These are phyloP conservation scores for Austrofundulus limnaeus DNA, from an alignment of 2,113 vertebrate species.

Conservation along the genomic window DNA sequence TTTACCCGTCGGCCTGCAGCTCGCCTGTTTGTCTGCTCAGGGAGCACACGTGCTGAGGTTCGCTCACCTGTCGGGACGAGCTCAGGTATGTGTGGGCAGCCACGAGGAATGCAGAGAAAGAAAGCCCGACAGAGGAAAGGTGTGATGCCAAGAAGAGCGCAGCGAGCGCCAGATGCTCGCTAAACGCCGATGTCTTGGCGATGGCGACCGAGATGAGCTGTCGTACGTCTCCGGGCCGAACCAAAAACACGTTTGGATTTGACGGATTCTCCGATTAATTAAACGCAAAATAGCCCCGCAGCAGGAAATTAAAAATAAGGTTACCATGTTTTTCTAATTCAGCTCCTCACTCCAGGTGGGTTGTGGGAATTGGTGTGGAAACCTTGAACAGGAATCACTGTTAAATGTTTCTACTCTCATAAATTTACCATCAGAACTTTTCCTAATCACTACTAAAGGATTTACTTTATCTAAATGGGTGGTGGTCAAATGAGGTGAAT, in stretches of 20 bases:
- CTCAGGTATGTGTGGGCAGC: constrained; percentile 51
- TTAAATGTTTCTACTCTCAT: constrained; percentile 35
- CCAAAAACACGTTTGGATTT: constrained; percentile 42
- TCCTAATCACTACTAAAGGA: constrained; percentile 39
- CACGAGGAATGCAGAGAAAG: constrained; percentile 31
- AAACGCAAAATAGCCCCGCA: constrained; percentile 38
- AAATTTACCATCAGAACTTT: constrained; percentile 39
- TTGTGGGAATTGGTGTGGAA: constrained; percentile 26
- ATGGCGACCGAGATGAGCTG: constrained; percentile 15
- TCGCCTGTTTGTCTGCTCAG: constrained; percentile 18
- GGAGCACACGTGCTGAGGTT: constrained; percentile 20
- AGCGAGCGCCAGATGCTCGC: constrained; percentile 35
- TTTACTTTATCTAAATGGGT: constrained; percentile 20
- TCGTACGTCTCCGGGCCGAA: constrained; percentile 39
- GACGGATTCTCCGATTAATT: constrained; percentile 40
- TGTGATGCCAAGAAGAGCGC: constrained; percentile 35
- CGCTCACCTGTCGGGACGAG: constrained; percentile 52
- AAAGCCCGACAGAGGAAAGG: constrained; percentile 2
- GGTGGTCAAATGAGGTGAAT: constrained; percentile 14
- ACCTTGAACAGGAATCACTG: not conserved
- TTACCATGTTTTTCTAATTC: constrained; percentile 14
- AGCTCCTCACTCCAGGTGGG: constrained; percentile 19
- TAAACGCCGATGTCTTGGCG: constrained; percentile 36
- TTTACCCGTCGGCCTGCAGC: not conserved
- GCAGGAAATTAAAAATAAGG: constrained; percentile 15